Evolutionary conservation across 1,140 invertebrate species (phyloP), one percentile per base, ranked within the genome.

Genomic region (Neodiprion lecontei): DNA sequence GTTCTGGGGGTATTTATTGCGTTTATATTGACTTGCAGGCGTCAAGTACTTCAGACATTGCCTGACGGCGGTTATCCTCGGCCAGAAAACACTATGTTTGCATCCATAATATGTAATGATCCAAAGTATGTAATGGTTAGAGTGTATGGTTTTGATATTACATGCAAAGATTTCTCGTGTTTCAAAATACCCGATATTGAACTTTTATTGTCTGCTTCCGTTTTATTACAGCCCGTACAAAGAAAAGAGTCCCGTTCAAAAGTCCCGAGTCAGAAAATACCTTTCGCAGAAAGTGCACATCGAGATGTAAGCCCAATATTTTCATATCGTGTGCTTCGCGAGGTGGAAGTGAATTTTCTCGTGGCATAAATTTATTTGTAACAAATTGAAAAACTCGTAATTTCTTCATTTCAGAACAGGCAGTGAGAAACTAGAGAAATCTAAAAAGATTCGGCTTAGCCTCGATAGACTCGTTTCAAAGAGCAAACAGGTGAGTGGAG

Each of bases 401-500:
- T 40, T 70, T 66, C 72, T 74, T 17, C 66, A 8, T 80, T 82
- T 69, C 50, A 85, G 83, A 10, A 79, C 68, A 78, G 53, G 74
- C 23, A 10, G 49, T 69, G 84, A 85, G 28, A 86, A 85, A 78
- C n/a, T 78, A 5, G 87, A 88, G n/a, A 86, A 83, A 75, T 73
- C 82, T n/a, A 87, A 85, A 66, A 88, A 85, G 76, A 68, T 85
- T 66, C 81, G 86, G 72, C 74, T 88, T 0, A 87, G 84, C 74
- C 76, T 88, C 4, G 87, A 88, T 72, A 81, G 84, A 70, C 82
- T 88, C 73, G 84, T 85, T 61, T 79, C 79, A 67, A 78, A 78
- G 73, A 84, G 75, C 76, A 85, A 84, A 69, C 77, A 81, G 71
- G 83, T 86, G 79, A 79, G 79, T 70, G 70, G 4, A n/a, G 17